A percentile compares a stretch with the other conserved stretches of the same genome.
These are phyloP conservation scores for Scaptomyza flava DNA, from an alignment of 2,888 invertebrate species.

Conservation along the genomic window DNA sequence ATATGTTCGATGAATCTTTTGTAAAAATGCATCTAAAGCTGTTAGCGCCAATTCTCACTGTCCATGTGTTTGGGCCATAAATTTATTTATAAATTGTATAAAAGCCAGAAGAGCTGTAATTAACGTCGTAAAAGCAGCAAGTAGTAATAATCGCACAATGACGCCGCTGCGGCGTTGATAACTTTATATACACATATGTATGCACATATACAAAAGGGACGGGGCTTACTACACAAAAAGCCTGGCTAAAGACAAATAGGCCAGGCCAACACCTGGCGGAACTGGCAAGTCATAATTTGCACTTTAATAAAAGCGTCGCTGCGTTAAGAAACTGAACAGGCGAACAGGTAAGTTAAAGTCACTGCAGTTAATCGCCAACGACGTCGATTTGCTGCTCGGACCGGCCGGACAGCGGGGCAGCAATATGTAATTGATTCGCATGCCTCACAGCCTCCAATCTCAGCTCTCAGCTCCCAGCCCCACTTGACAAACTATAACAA, in stretches of 20 bases:
- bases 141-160: conserved; percentile 57
- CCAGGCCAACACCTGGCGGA: conserved; percentile 81
- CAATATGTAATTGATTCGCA: conserved; percentile 77
- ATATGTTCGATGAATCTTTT: neutral
- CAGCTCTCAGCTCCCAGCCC: conserved; percentile 22
- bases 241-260: conserved; percentile 75
- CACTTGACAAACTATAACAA: conserved; percentile 75
- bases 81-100: conserved; percentile 42
- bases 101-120: conserved; percentile 66
- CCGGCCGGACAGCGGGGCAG: conserved; percentile 33
- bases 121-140: conserved; percentile 66
- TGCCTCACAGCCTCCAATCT: conserved; percentile 34
- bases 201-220: conserved; percentile 43
- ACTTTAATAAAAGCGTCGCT: conserved; percentile 81
- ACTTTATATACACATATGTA: conserved; percentile 55
- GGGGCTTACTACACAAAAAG: conserved; percentile 27
- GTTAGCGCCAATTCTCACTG: conserved; percentile 35
- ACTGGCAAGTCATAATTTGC: conserved; percentile 72
- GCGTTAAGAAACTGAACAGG: conserved; percentile 7
- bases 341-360: conserved; percentile 75
- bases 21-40: conserved; percentile 4
- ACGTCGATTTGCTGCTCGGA: conserved; percentile 52
- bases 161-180: conserved; percentile 67
- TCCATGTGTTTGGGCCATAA: conserved; percentile 19
- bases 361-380: conserved; percentile 75